These are phyloP conservation scores for Stomatorhinus walkeri DNA, from an alignment of 2,797 vertebrate genomes.

Conservation along the genomic window DNA sequence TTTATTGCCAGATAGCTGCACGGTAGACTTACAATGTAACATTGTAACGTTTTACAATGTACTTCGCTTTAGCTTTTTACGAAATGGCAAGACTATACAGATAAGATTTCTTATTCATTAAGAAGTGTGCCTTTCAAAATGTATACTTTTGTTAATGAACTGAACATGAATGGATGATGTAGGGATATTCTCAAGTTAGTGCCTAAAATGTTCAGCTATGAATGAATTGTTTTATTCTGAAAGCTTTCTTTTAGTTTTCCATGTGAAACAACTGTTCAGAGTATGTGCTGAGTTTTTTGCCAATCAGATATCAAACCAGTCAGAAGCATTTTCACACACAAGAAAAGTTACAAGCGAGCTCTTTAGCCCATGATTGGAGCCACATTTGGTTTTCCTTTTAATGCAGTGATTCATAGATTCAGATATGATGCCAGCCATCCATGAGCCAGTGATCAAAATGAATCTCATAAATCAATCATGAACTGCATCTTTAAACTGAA, in stretches of 20 bases:
- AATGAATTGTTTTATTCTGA: background rate
- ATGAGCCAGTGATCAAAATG: background rate
- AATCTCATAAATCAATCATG: slow-evolving; percentile 1
- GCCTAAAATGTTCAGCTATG: background rate
- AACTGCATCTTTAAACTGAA: background rate
- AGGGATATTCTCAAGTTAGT: background rate
- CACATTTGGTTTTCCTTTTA: slow-evolving; percentile 3
- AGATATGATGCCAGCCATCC: background rate
- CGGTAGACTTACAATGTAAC: background rate
- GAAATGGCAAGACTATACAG: background rate
- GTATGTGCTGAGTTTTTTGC: background rate
- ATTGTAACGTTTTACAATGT: background rate
- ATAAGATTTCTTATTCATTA: background rate
- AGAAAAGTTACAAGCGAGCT: background rate
- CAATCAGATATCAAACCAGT: slow-evolving; percentile 6
- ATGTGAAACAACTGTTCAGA: background rate
- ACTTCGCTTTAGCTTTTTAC: background rate
- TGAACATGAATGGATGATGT: background rate
- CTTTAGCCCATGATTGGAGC: background rate
- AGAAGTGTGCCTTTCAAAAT: background rate
- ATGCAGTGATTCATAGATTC: background rate
- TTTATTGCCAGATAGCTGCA: background rate
- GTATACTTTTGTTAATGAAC: background rate
- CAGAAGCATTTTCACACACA: background rate
- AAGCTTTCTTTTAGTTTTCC: background rate